Evolutionary conservation across 2,113 vertebrate species (phyloP).

Genomic region (Pagrus major): DNA sequence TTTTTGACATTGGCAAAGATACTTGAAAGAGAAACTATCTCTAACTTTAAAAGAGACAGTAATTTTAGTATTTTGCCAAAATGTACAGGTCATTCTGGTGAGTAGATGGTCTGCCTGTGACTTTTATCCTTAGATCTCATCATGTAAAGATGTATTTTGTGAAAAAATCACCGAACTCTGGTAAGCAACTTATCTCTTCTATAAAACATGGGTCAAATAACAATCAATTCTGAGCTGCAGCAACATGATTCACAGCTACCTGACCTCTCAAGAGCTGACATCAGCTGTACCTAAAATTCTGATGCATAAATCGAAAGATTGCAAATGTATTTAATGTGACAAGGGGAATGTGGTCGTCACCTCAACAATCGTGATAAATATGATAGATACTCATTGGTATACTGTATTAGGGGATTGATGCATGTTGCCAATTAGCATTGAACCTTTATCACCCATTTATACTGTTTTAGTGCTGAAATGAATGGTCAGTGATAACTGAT

Average conservation of each 20-base stretch:
- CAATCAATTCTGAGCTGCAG: background rate
- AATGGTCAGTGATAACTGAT: background rate
- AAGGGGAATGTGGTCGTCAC: background rate
- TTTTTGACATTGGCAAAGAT: background rate
- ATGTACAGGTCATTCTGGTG: background rate
- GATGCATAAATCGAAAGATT: background rate
- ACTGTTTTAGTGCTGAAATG: background rate
- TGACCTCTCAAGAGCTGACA: background rate
- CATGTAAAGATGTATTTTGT: background rate
- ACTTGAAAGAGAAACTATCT: background rate
- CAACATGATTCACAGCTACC: background rate
- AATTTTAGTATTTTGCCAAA: background rate
- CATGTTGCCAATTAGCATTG: no score
- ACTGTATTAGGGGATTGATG: background rate
- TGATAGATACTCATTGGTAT: no score
- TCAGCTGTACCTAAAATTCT: background rate
- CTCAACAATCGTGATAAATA: background rate
- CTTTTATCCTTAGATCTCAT: background rate
- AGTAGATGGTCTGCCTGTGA: background rate
- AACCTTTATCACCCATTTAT: background rate
- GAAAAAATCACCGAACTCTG: background rate
- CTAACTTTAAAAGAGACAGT: background rate
- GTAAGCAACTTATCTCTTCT: background rate
- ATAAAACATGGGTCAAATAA: background rate
- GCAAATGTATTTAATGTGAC: background rate